Evolutionary conservation across 2,888 invertebrate species (phyloP).

Genomic region (Anoplius nigerrimus): DNA sequence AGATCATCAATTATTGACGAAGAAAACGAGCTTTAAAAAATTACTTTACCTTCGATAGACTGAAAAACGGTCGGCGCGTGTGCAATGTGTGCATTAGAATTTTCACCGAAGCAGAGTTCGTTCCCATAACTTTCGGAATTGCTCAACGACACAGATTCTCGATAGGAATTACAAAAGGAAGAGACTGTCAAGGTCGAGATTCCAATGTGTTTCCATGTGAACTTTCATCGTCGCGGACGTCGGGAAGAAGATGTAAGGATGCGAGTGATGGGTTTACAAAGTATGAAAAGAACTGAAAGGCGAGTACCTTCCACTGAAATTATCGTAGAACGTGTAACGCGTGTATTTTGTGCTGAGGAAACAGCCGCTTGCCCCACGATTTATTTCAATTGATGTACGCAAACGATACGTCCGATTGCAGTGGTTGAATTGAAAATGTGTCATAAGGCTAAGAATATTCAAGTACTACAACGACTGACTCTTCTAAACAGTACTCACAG

Average conservation of each 20-base stretch:
- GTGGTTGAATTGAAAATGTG: not conserved
- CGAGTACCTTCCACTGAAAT: no score
- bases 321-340: conserved; percentile 1
- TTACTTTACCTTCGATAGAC: conserved; percentile 13
- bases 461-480: conserved; percentile 40
- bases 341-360: conserved; percentile 14
- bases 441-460: not conserved
- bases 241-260: not conserved
- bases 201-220: no score
- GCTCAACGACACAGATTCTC: no score
- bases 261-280: not conserved
- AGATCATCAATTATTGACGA: conserved; percentile 16
- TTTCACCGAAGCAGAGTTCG: conserved; percentile 19
- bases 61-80: conserved; percentile 22
- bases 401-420: not conserved
- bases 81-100: conserved; percentile 30
- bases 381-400: not conserved
- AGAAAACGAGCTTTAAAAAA: conserved; percentile 30
- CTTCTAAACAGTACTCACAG: conserved; percentile 13
- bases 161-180: no score
- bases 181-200: no score
- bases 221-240: not conserved
- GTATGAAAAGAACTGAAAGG: not conserved
- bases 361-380: conserved; percentile 5
- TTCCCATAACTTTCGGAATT: no score